These are phyloP conservation scores for Apus apus DNA, from an alignment of 2,113 vertebrate species.

Conservation along the genomic window DNA sequence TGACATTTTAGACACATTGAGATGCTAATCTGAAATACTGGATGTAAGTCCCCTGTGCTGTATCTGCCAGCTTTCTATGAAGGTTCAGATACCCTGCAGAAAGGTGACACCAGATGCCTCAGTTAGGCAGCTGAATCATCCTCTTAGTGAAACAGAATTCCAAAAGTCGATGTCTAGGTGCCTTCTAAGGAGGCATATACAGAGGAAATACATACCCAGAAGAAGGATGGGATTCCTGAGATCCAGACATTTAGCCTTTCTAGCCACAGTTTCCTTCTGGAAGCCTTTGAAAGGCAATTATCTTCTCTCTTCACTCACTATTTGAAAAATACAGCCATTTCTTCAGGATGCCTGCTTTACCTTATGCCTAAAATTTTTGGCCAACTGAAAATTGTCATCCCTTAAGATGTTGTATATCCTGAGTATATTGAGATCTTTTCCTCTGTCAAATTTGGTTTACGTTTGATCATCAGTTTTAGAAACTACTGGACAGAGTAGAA, in stretches of 20 bases:
- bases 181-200: background rate
- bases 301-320: background rate
- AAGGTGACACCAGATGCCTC: background rate
- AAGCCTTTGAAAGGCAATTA: background rate
- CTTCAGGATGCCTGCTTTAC: background rate
- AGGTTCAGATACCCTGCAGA: background rate
- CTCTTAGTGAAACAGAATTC: background rate
- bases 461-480: background rate
- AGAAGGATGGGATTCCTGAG: background rate
- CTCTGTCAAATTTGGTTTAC: background rate
- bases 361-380: background rate
- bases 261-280: background rate
- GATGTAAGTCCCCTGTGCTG: background rate
- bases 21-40: background rate
- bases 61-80: background rate
- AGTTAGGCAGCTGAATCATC: background rate
- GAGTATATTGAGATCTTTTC: background rate
- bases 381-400: background rate
- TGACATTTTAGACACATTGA: background rate
- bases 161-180: background rate
- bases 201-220: background rate
- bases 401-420: background rate
- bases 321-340: background rate
- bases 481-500: background rate
- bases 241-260: background rate